A percentile compares a stretch with the other conserved stretches of the same genome.
These are phyloP conservation scores for Rhinoderma darwinii DNA, from an alignment of 2,113 vertebrate species.

Conservation along the genomic window DNA sequence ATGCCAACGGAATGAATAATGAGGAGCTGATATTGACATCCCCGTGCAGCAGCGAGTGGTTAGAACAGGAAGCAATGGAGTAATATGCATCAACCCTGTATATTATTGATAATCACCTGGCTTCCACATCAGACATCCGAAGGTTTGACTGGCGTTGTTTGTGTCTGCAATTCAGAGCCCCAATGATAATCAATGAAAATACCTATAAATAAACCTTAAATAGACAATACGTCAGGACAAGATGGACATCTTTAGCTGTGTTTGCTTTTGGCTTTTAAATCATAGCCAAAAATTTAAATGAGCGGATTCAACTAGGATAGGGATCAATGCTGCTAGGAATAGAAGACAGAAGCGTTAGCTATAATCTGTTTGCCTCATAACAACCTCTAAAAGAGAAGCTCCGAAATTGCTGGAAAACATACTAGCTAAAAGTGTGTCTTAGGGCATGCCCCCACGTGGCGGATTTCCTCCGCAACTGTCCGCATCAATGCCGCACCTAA, in stretches of 20 bases:
- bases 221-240: slow-evolving; percentile 43
- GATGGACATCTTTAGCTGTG: slow-evolving; percentile 2
- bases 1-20: slow-evolving; percentile 17
- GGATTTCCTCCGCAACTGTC: no score
- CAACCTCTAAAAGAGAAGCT: no score
- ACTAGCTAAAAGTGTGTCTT: no score
- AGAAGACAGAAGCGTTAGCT: neutral
- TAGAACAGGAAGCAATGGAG: slow-evolving; percentile 31
- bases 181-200: slow-evolving; percentile 43
- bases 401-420: neutral
- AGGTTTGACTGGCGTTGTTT: neutral
- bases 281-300: slow-evolving; percentile 52
- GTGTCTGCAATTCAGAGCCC: slow-evolving; percentile 13
- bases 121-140: neutral
- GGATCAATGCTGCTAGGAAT: slow-evolving; percentile 18
- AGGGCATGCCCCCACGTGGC: no score
- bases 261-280: slow-evolving; percentile 37
- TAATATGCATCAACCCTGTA: slow-evolving; percentile 4
- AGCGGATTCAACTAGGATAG: slow-evolving; percentile 6
- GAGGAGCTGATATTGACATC: slow-evolving; percentile 24
- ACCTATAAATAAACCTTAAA: slow-evolving; percentile 55
- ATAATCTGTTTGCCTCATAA: neutral
- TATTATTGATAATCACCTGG: slow-evolving; percentile 9
- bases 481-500: no score
- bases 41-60: slow-evolving; percentile 1